A percentile compares a stretch with the other conserved stretches of the same genome.
These are phyloP conservation scores for Montipora sp. DNA, from an alignment of 64 coral and sea anemone species.

Conservation along the genomic window DNA sequence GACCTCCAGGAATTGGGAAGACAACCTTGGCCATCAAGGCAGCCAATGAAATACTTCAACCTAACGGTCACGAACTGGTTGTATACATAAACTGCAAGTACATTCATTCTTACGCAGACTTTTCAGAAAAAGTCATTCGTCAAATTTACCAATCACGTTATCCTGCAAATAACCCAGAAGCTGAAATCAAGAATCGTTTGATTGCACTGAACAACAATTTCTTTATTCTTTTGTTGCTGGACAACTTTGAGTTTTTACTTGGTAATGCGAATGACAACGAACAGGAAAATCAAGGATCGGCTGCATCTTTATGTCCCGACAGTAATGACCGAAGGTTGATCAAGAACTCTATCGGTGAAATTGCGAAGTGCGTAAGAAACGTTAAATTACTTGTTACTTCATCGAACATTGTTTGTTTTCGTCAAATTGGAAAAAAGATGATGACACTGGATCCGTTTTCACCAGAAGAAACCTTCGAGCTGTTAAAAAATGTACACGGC, in stretches of 20 bases:
- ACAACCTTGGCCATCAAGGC: constrained; percentile 5
- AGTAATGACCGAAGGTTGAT: too few species aligned
- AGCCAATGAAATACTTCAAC: neutral
- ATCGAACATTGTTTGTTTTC: neutral
- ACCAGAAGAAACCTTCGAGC: neutral
- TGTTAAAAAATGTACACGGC: neutral
- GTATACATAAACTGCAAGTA: constrained; percentile 8
- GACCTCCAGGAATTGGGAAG: constrained; percentile 4
- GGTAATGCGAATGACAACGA: neutral
- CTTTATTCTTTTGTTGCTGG: too few species aligned
- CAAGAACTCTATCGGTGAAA: neutral
- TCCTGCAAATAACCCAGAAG: too few species aligned
- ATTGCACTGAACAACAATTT: too few species aligned
- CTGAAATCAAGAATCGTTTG: too few species aligned
- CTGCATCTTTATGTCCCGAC: too few species aligned
- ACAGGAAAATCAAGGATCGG: too few species aligned
- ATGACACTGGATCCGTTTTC: neutral
- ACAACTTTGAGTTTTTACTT: too few species aligned
- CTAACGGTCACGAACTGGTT: neutral
- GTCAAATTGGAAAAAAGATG: neutral
- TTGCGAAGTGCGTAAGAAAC: neutral
- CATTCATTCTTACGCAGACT: neutral
- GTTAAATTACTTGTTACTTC: constrained; percentile 8
- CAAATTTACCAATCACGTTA: neutral
- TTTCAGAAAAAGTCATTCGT: neutral